Percentiles rank a stretch among this genome's conserved stretches.
These are phyloP conservation scores for Petrolisthes manimaculis DNA, from an alignment of 2,888 invertebrate species.

Conservation along the genomic window DNA sequence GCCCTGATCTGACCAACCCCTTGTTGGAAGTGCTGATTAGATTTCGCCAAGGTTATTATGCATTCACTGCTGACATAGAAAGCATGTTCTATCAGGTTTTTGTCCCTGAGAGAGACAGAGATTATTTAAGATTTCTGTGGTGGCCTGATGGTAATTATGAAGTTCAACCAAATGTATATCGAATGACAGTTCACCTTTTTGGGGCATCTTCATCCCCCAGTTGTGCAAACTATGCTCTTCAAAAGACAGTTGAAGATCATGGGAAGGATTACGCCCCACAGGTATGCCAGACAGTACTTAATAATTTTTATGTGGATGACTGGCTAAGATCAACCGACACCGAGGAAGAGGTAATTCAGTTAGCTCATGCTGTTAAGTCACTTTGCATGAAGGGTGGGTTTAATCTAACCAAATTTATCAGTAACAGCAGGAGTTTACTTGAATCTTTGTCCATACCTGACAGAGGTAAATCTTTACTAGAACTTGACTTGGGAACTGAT, in stretches of 20 bases:
- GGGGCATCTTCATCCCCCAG: conserved; percentile 3
- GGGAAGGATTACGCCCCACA: background rate
- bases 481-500: conserved; percentile 1
- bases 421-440: background rate
- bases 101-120: background rate
- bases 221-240: background rate
- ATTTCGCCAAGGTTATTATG: too few relatives aligned
- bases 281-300: background rate
- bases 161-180: background rate
- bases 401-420: background rate
- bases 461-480: background rate
- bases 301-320: conserved; percentile 13
- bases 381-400: background rate
- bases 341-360: background rate
- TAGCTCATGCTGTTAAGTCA: background rate
- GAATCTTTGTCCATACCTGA: background rate
- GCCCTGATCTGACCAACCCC: background rate
- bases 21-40: background rate
- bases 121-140: conserved; percentile 10
- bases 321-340: background rate
- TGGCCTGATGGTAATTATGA: background rate
- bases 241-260: conserved; percentile 14
- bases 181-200: conserved; percentile 8
- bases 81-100: background rate
- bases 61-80: background rate